Conservation (phyloP, 2,113 vertebrate genomes). For the Carettochelys insculpta region DNA sequence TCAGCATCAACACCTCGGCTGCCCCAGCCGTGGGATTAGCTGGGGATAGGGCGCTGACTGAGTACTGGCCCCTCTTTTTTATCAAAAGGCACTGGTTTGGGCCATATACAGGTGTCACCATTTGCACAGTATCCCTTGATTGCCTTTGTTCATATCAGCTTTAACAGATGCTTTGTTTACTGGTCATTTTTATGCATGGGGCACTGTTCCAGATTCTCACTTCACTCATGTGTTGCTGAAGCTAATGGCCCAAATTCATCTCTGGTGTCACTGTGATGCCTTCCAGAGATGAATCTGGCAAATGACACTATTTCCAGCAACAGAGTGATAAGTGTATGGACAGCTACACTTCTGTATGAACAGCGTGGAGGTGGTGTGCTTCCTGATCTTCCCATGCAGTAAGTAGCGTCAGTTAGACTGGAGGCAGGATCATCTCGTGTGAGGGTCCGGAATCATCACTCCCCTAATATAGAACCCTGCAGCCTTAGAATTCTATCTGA, state of each 20-base stretch:
- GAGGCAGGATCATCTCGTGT: neutral
- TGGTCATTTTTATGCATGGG: neutral
- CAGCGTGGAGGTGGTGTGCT: neutral
- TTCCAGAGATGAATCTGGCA: neutral
- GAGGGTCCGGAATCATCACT: neutral
- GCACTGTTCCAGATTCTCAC: neutral
- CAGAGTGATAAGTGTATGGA: neutral
- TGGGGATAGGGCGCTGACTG: no score
- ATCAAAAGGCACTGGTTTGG: no score
- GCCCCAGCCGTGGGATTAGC: no score
- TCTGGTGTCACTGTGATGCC: neutral
- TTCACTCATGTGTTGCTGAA: neutral
- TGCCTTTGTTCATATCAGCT: neutral
- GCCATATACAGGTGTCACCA: neutral
- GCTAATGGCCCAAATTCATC: conserved; percentile 1
- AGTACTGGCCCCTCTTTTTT: no score
- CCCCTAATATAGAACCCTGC: neutral
- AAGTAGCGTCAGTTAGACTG: rapidly evolving
- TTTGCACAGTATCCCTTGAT: neutral
- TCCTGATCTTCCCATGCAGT: neutral
- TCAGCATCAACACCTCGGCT: no score
- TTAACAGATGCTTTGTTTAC: neutral
- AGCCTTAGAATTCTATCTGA: neutral
- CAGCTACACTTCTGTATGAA: neutral
- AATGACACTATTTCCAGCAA: neutral